phyloP scores from a whole-genome alignment of 2,888 invertebrate genomes.

The Eupsilia transversa region DNA sequence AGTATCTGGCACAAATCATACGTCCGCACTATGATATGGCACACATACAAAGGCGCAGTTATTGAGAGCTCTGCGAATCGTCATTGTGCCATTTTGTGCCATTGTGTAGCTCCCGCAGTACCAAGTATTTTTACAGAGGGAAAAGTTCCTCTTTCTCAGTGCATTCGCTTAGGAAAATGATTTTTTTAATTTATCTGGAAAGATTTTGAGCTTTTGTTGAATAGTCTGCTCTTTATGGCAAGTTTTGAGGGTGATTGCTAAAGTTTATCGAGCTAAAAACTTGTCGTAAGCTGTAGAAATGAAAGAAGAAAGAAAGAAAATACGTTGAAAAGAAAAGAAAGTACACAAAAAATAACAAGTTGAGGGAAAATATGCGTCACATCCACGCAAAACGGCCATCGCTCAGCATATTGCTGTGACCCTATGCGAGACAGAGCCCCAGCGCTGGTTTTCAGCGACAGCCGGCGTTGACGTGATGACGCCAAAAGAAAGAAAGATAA shows the following conservation, averaged over 20 bases:
- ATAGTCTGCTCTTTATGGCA: constrained; percentile 1
- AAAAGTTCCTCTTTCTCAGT: constrained; percentile 65
- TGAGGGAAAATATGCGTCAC: no score
- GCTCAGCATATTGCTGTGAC: no score
- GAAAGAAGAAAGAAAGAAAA: no score
- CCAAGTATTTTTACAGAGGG: constrained; percentile 70
- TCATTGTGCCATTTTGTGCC: constrained; percentile 66
- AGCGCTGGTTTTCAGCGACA: no score
- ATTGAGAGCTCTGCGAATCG: constrained; percentile 61
- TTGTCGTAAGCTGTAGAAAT: background rate
- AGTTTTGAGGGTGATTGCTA: constrained; percentile 39
- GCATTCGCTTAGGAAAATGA: constrained; percentile 60
- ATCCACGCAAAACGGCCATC: no score
- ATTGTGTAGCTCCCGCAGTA: constrained; percentile 56
- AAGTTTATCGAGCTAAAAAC: constrained; percentile 19
- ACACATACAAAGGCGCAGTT: constrained; percentile 59
- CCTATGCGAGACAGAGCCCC: no score
- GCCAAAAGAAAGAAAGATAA: no score
- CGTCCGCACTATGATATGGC: constrained; percentile 24
- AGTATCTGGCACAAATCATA: constrained; percentile 56
- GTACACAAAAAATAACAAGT: no score
- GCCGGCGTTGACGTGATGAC: no score
- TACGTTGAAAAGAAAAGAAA: no score
- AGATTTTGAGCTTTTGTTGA: constrained; percentile 44
- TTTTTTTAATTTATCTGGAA: constrained; percentile 60